Evolutionary conservation across 2,797 vertebrate genomes (phyloP).

Genomic region (Phalanger gymnotis): DNA sequence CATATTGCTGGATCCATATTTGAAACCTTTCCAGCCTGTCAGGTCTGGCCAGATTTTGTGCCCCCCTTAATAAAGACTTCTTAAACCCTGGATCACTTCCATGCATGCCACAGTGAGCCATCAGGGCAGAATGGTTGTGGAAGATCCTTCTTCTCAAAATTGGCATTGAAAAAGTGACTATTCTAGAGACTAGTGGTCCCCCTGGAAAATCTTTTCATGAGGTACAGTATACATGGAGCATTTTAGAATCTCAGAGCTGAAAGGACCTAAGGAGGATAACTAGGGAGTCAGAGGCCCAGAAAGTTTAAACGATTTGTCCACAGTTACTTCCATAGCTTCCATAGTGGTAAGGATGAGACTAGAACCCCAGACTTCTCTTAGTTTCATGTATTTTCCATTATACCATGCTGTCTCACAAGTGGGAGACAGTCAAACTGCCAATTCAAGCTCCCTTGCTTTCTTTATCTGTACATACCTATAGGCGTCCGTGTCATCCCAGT

Average conservation of each 20-base stretch:
- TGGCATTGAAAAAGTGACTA: background rate
- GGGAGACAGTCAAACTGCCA: background rate
- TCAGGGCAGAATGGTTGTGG: background rate
- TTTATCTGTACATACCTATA: background rate
- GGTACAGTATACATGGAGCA: background rate
- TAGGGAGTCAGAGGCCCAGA: background rate
- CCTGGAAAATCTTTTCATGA: background rate
- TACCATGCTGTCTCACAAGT: background rate
- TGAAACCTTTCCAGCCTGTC: background rate
- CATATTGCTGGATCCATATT: background rate
- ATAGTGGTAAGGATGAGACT: background rate
- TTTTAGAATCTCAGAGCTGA: slow-evolving; percentile 5
- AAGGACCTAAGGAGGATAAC: background rate
- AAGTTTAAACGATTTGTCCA: background rate
- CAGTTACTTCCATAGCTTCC: background rate
- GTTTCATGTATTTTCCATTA: background rate
- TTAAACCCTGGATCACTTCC: background rate
- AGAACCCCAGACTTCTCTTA: background rate
- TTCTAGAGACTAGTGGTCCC: background rate
- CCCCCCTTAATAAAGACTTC: background rate
- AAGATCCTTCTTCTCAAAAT: background rate
- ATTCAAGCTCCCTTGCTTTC: background rate
- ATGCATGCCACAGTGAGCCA: background rate
- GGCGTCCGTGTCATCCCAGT: background rate
- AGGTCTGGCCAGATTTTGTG: background rate